Conservation (phyloP, 2,797 vertebrate genomes). For the Catostomus latipinnis region DNA sequence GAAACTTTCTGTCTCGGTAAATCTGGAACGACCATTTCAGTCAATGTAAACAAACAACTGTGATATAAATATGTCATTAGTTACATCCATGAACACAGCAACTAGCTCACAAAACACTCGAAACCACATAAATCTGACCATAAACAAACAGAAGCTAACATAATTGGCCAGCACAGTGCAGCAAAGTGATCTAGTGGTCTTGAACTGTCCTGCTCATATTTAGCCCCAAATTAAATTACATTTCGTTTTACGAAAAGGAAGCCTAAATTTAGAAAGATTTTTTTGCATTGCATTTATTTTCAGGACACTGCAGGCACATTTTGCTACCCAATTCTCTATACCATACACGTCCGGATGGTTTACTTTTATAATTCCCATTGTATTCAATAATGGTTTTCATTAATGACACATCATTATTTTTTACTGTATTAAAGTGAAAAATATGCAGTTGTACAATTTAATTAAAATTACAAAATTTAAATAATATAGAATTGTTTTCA, state of each 20-base stretch:
- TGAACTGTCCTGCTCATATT: not conserved
- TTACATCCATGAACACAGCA: not conserved
- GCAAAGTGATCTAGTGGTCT: not conserved
- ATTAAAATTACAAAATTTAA: not conserved
- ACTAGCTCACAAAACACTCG: not conserved
- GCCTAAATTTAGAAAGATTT: no score
- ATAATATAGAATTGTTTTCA: no score
- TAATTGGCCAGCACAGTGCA: not conserved
- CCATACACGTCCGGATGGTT: no score
- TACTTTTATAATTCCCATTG: no score
- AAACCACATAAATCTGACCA: constrained; percentile 12
- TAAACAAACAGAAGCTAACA: constrained; percentile 11
- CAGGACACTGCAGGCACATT: no score
- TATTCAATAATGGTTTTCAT: no score
- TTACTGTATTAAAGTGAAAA: no score
- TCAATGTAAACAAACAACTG: not conserved
- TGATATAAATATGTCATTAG: constrained; percentile 5
- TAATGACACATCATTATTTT: no score
- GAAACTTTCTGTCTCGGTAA: not conserved
- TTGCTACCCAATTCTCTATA: no score
- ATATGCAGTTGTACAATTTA: not conserved
- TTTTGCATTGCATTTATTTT: no score
- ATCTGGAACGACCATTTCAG: not conserved
- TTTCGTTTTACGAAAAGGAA: no score
- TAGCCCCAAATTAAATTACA: no score